Percentiles rank a stretch among this genome's conserved stretches.
Conservation (phyloP, 2,888 invertebrate genomes). For the Phlogophora meticulosa region DNA sequence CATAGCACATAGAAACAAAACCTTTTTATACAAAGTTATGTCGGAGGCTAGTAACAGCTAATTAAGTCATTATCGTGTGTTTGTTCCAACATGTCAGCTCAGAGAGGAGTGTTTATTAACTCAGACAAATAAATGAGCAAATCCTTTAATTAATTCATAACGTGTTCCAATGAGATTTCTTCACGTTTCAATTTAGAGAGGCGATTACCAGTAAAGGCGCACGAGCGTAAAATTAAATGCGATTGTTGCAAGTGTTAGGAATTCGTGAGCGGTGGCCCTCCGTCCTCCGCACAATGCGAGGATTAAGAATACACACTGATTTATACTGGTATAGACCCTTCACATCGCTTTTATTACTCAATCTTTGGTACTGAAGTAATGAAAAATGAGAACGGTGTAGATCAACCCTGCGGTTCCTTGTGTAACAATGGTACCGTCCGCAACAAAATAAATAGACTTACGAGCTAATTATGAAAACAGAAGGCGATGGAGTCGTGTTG, state of each 20-base stretch:
- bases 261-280: conserved; percentile 78
- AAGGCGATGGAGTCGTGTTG: conserved; percentile 13
- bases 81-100: conserved; percentile 48
- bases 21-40: conserved; percentile 18
- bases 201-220: conserved; percentile 78
- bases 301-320: conserved; percentile 70
- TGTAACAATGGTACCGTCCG: conserved; percentile 24
- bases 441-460: conserved; percentile 29
- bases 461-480: conserved; percentile 16
- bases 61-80: conserved; percentile 46
- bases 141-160: conserved; percentile 73
- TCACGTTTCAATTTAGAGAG: conserved; percentile 77
- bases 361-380: conserved; percentile 31
- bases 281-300: conserved; percentile 65
- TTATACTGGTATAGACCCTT: conserved; percentile 47
- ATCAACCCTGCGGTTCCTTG: conserved; percentile 21
- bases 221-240: conserved; percentile 89
- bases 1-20: not conserved
- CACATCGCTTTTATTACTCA: conserved; percentile 32
- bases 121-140: conserved; percentile 57
- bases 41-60: conserved; percentile 27
- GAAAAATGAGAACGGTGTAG: conserved; percentile 6
- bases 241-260: conserved; percentile 83
- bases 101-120: conserved; percentile 45
- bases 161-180: conserved; percentile 70